Evolutionary conservation across 2,888 invertebrate species (phyloP), one percentile per base, ranked within the genome.

Genomic region (Acrocyrtus sp.): DNA sequence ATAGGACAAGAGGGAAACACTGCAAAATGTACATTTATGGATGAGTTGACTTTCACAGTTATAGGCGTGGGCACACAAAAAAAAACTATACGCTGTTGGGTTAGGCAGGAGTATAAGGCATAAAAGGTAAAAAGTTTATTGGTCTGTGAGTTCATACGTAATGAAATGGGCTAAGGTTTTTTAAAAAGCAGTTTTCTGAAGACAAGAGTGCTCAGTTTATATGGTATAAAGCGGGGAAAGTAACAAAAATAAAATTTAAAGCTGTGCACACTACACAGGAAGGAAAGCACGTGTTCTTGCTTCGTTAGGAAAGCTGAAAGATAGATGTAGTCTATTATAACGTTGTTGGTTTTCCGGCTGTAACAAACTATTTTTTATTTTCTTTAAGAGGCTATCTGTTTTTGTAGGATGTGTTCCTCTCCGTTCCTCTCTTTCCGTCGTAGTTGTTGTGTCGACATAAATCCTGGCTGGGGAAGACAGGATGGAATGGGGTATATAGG

Each of bases 391-490:
- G 15, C 53, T 63, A 26, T 47, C 17, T 54, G 17, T 54, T 5
- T 21, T n/a, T 56, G 56, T 26, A 26, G 24, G 43, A 8, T 58
- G 21, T 19, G 27, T 24, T 58, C 8, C 43, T 45, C 21, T 43
- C 26, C 17, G 41, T 39, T 29, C 61, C 24, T 41, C 41, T 34
- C n/a, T 5, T n/a, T 27, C 21, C 47, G 19, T 62, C 51, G 51
- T 51, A 43, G 66, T 39, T 66, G 57, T 56, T 62, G 45, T 21
- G 45, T 45, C 61, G 70, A 70, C 70, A 70, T 70, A 70, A 70
- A 70, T 70, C 70, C 70, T 70, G 56, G 57, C 29, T 57, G 24
- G 57, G 57, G 56, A 45, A 70, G 70, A 70, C 62, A 70, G 70
- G 57, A 47, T 17, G 51, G 56, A 69, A 63, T 62, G 63, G n/a